Evolutionary conservation across 2,113 vertebrate genomes (phyloP), one percentile per base, ranked within the genome.

Genomic region (Hystrix brachyura): DNA sequence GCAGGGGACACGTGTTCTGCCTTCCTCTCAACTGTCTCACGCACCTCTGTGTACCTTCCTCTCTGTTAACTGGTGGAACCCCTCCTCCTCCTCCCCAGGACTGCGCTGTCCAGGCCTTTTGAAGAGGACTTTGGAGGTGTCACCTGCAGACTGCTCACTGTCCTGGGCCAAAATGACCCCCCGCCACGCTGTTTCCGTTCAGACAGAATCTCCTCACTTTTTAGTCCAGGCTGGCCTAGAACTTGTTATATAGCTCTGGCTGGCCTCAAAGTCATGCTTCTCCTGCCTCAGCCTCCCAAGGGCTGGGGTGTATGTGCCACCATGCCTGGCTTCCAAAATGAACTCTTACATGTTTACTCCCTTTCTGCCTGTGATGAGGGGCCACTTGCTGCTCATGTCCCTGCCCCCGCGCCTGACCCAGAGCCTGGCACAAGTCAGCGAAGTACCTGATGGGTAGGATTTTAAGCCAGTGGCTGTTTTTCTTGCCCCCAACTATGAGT

Each of bases 381-480:
- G 38, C 64, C 48, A 25, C 9, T 15, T 32, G 38, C 86, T 17
- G 0, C 38, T 60, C 12, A 25, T 55, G 38, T 62, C 27, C 65
- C 38, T 51, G 21, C n/a, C 46, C 29, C 38, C 10, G 51, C 38
- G 27, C 23, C 43, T 67, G 32, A 9, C 72, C 67, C 25, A 32
- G 82, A 86, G 60, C 48, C 9, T 25, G 87, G 51, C 74, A 38
- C 10, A 80, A 59, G 69, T 79, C 38, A 27, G 55, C 27, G 29
- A 82, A 62, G 76, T 69, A 34, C 87, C 67, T 65, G 43, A 7
- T 64, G 69, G 32, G 15, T 46, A 38, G 78, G 76, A 78, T 69
- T 93, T 82, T 74, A 84, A 92, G 64, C 32, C 78, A 32, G 27
- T 74, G 86, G 86, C 59, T 94, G 11, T 34, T 88, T 76, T 65